These are phyloP conservation scores for Gymnoscelis rufifasciata DNA, from an alignment of 2,888 invertebrate species.

Conservation along the genomic window DNA sequence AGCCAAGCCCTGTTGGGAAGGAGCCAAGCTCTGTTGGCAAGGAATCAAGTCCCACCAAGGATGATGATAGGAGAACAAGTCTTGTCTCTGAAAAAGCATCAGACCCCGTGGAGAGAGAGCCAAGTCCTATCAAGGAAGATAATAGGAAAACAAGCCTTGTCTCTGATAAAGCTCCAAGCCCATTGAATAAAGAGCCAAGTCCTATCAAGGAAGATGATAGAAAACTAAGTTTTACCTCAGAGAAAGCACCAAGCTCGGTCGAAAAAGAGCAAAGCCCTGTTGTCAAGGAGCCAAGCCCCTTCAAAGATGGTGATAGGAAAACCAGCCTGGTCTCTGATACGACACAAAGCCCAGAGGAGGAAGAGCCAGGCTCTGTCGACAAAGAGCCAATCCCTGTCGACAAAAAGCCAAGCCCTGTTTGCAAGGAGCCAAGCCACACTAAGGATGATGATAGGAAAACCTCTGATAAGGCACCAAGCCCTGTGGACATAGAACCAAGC, in stretches of 20 bases:
- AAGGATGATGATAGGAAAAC: too few relatives aligned
- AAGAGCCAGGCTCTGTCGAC: constrained; percentile 8
- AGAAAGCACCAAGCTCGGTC: not conserved
- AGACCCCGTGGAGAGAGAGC: not conserved
- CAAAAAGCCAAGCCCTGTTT: too few relatives aligned
- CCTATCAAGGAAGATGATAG: constrained; percentile 4
- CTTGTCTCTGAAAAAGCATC: not conserved
- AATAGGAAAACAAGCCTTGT: not conserved
- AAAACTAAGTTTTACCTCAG: not conserved
- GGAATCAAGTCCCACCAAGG: constrained; percentile 11
- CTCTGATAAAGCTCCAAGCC: not conserved
- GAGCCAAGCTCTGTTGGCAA: constrained; percentile 7
- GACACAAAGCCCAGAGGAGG: not conserved
- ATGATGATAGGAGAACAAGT: constrained; percentile 1
- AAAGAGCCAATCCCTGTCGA: too few relatives aligned
- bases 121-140: constrained; percentile 15
- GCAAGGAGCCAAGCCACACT: too few relatives aligned
- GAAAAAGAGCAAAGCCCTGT: constrained; percentile 8
- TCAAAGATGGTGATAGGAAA: not conserved
- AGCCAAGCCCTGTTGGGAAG: constrained; percentile 1
- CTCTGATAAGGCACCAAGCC: too few relatives aligned
- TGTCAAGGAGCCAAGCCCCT: constrained; percentile 7
- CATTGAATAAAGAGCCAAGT: not conserved
- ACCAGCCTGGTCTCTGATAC: not conserved
- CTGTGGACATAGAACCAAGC: constrained; percentile 15